Conservation (phyloP, 2,888 invertebrate genomes). For the Saturnia japonica region DNA sequence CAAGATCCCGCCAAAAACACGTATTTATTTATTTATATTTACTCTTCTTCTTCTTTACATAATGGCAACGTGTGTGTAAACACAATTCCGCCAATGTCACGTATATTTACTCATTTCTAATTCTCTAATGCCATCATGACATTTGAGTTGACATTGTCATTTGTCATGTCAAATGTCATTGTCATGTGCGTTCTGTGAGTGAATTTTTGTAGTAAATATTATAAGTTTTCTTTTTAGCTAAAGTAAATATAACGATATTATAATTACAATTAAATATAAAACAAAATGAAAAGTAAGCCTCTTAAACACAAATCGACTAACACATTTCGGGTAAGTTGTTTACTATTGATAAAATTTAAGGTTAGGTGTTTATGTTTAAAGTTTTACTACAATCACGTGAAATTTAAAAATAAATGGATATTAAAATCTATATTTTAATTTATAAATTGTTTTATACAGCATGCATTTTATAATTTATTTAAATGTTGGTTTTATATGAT, state of each 20-base stretch:
- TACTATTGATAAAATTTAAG: slow-evolving; percentile 31
- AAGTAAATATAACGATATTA: slow-evolving; percentile 15
- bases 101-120: too few species aligned
- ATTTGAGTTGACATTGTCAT: not conserved
- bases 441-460: not conserved
- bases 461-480: slow-evolving; percentile 14
- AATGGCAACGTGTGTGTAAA: too few species aligned
- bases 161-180: slow-evolving; percentile 11
- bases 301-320: slow-evolving; percentile 88
- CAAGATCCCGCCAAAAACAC: too few species aligned
- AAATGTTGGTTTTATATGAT: slow-evolving; percentile 16
- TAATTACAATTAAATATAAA: slow-evolving; percentile 17
- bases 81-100: too few species aligned
- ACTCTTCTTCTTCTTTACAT: too few species aligned
- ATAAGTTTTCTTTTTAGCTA: slow-evolving; percentile 24
- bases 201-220: slow-evolving; percentile 31
- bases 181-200: slow-evolving; percentile 28
- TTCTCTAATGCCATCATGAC: too few species aligned
- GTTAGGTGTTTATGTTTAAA: slow-evolving; percentile 32
- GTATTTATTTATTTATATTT: too few species aligned
- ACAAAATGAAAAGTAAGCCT: slow-evolving; percentile 87
- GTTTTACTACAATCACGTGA: not conserved
- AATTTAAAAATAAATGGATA: not conserved
- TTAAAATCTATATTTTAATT: not conserved
- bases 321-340: slow-evolving; percentile 86